These are phyloP conservation scores for Champsocephalus gunnari DNA, from an alignment of 2,797 vertebrate genomes.

Conservation along the genomic window DNA sequence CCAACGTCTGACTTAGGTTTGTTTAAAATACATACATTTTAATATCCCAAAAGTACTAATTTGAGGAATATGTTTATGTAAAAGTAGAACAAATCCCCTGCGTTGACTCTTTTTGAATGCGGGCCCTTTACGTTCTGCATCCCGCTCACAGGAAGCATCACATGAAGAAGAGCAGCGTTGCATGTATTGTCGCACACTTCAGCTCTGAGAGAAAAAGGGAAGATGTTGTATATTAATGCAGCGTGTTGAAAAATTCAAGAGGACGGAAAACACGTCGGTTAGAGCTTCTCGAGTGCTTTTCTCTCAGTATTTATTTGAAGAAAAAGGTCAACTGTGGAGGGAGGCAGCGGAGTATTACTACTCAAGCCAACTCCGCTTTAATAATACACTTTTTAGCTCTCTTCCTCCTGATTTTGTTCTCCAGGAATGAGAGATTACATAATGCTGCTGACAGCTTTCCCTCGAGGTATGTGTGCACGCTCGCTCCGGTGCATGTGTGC, in stretches of 20 bases:
- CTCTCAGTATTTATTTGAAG: conserved; percentile 25
- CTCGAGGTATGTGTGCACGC: conserved; percentile 1
- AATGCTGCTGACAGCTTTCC: conserved; percentile 47
- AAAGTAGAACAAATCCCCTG: too few species aligned
- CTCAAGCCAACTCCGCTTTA: conserved; percentile 36
- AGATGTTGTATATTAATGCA: conserved; percentile 29
- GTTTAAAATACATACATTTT: too few species aligned
- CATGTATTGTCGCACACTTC: conserved; percentile 21
- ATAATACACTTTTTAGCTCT: conserved; percentile 28
- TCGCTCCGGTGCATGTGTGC: background rate
- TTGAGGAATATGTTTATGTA: too few species aligned
- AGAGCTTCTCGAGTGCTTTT: background rate
- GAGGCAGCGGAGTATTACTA: conserved; percentile 2
- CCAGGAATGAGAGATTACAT: conserved; percentile 57
- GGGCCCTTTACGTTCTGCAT: conserved; percentile 15
- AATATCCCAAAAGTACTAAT: too few species aligned
- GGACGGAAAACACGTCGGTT: conserved; percentile 8
- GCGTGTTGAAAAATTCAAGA: conserved; percentile 30
- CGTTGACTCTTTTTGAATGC: too few species aligned
- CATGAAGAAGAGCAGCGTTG: background rate
- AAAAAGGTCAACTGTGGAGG: conserved; percentile 42
- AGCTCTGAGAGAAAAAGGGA: conserved; percentile 1
- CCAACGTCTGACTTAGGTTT: too few species aligned
- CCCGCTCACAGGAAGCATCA: conserved; percentile 35
- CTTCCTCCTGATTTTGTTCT: conserved; percentile 45